phyloP scores from a whole-genome alignment of 2,797 vertebrate species.

The Enteromius radiatus region DNA sequence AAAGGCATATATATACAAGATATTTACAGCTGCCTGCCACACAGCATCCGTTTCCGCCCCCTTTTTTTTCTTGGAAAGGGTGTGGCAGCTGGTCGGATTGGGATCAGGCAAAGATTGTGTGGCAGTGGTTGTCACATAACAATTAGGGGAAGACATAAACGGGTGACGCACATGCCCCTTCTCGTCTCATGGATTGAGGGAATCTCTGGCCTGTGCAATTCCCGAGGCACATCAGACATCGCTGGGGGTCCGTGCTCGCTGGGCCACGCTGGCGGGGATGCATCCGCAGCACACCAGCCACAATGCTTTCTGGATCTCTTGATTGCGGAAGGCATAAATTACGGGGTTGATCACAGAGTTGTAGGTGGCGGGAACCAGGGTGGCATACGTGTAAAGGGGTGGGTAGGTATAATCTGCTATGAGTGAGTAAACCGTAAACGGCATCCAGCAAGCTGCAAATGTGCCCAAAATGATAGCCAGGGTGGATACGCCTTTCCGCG shows the following conservation, averaged over 20 bases:
- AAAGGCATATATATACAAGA: slow-evolving; percentile 63
- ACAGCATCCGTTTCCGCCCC: slow-evolving; percentile 57
- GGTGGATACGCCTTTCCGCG: slow-evolving; percentile 95
- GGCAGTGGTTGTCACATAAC: slow-evolving; percentile 61
- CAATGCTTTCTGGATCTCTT: slow-evolving; percentile 98
- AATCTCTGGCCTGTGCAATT: slow-evolving; percentile 13
- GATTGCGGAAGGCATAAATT: slow-evolving; percentile 98
- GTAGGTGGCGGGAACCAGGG: slow-evolving; percentile 96
- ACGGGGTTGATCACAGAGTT: slow-evolving; percentile 99
- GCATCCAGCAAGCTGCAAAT: slow-evolving; percentile 99
- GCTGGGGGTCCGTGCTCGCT: slow-evolving; percentile 92
- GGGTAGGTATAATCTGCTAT: slow-evolving; percentile 98
- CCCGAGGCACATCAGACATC: slow-evolving; percentile 84
- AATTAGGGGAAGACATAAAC: slow-evolving; percentile 60
- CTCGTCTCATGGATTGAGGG: not conserved
- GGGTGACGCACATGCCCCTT: slow-evolving; percentile 5
- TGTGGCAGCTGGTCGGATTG: slow-evolving; percentile 64
- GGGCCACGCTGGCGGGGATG: slow-evolving; percentile 86
- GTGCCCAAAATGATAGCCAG: slow-evolving; percentile 97
- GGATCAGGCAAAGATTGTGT: slow-evolving; percentile 41
- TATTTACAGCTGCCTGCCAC: slow-evolving; percentile 69
- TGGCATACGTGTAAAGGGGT: slow-evolving; percentile 97
- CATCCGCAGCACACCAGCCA: slow-evolving; percentile 96
- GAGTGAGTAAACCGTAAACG: slow-evolving; percentile 95
- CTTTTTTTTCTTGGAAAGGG: slow-evolving; percentile 65